Evolutionary conservation across 1,140 invertebrate species (phyloP).

Genomic region (Drosophila guanche): DNA sequence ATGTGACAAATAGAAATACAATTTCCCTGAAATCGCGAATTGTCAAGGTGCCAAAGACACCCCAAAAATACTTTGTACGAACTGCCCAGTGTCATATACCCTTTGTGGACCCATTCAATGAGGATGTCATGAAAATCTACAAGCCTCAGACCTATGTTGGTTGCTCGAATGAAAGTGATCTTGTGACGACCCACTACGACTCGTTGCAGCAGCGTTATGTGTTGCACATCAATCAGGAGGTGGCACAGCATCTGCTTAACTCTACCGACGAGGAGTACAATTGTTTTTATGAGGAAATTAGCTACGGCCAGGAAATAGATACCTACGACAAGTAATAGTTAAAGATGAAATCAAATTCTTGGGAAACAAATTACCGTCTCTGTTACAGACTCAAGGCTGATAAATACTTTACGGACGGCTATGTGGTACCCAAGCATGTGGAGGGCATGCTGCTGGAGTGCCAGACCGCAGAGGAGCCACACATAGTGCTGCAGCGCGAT

Average conservation of each 20-base stretch:
- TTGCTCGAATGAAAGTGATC: slow-evolving; percentile 84
- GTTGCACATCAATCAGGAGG: slow-evolving; percentile 56
- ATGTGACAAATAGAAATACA: not conserved
- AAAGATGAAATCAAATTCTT: not conserved
- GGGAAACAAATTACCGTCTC: slow-evolving; percentile 24
- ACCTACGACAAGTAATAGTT: slow-evolving; percentile 38
- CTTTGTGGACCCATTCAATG: slow-evolving; percentile 87
- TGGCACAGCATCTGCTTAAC: slow-evolving; percentile 62
- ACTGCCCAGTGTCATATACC: slow-evolving; percentile 35
- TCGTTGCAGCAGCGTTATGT: slow-evolving; percentile 33
- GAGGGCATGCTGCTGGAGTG: slow-evolving; percentile 47
- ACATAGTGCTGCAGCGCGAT: slow-evolving; percentile 46
- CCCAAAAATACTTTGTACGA: slow-evolving; percentile 8
- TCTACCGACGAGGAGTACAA: slow-evolving; percentile 19
- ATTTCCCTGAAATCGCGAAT: not conserved
- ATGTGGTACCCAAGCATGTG: slow-evolving; percentile 27
- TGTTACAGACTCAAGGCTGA: slow-evolving; percentile 11
- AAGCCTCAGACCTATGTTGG: slow-evolving; percentile 85
- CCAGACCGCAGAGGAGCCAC: slow-evolving; percentile 23
- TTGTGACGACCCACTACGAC: slow-evolving; percentile 83
- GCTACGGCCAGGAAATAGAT: slow-evolving; percentile 1
- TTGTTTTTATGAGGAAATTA: slow-evolving; percentile 41
- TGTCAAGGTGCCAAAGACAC: not conserved
- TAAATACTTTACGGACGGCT: slow-evolving; percentile 26
- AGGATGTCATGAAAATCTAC: slow-evolving; percentile 86